Evolutionary conservation across 2,797 vertebrate genomes (phyloP).

Genomic region (Alauda arvensis): DNA sequence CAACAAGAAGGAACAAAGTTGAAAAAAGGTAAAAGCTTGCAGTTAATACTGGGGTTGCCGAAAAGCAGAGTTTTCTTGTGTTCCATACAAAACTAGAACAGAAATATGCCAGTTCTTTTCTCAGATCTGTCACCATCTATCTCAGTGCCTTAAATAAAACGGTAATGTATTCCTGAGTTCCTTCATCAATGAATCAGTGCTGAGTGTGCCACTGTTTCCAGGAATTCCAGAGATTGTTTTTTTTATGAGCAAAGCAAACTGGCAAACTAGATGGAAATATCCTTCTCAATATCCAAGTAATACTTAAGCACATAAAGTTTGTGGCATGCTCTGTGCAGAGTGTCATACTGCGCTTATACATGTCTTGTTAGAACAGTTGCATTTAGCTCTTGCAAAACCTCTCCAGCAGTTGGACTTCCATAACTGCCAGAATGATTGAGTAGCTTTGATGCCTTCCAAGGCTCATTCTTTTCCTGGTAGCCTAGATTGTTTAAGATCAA

Average conservation of each 20-base stretch:
- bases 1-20: background rate
- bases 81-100: background rate
- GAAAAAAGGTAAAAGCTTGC: background rate
- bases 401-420: background rate
- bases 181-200: background rate
- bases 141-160: constrained; percentile 13
- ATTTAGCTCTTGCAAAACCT: background rate
- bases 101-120: background rate
- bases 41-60: background rate
- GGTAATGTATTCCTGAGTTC: background rate
- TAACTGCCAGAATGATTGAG: constrained; percentile 1
- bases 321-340: background rate
- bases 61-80: background rate
- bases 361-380: background rate
- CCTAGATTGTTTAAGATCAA: background rate
- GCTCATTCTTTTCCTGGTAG: background rate
- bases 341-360: background rate
- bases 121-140: background rate
- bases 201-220: background rate
- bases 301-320: background rate
- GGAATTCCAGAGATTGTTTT: background rate
- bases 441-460: background rate
- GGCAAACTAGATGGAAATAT: background rate
- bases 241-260: background rate
- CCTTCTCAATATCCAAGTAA: background rate